These are phyloP conservation scores for Hemithea aestivaria DNA, from an alignment of 2,888 invertebrate species.

Conservation along the genomic window DNA sequence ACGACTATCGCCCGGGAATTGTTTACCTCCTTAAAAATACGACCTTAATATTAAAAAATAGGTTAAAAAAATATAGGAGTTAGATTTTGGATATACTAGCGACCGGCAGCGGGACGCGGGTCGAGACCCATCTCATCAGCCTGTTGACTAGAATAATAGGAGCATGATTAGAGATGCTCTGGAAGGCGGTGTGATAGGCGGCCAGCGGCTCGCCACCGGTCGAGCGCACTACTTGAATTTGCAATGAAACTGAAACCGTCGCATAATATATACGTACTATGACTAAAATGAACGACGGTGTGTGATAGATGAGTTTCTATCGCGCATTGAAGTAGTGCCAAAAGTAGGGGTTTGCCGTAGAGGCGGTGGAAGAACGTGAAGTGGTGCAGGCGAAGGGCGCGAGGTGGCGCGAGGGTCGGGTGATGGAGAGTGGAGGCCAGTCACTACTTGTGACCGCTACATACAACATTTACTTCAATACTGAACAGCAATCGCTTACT, in stretches of 20 bases:
- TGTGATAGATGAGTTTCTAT: constrained; percentile 33
- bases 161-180: no score
- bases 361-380: constrained; percentile 67
- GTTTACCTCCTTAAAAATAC: constrained; percentile 57
- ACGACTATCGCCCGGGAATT: constrained; percentile 58
- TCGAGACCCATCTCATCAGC: constrained; percentile 1
- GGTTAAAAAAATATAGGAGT: constrained; percentile 79
- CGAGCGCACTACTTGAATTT: constrained; percentile 46
- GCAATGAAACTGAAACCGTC: constrained; percentile 34
- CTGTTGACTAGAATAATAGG: no score
- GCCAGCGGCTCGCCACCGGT: constrained; percentile 32
- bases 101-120: constrained; percentile 36
- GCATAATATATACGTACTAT: constrained; percentile 14
- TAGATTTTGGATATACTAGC: constrained; percentile 74
- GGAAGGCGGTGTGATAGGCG: not conserved
- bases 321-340: constrained; percentile 52
- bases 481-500: constrained; percentile 35
- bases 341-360: constrained; percentile 54
- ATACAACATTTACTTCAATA: constrained; percentile 42
- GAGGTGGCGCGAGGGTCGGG: constrained; percentile 15
- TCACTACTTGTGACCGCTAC: constrained; percentile 24
- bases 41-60: constrained; percentile 74
- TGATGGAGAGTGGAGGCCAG: constrained; percentile 21
- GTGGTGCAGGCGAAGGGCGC: constrained; percentile 64
- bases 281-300: constrained; percentile 32